Percentiles rank a stretch among this genome's conserved stretches.
These are phyloP conservation scores for Etheostoma nigrum DNA, from an alignment of 2,797 vertebrate species.

Conservation along the genomic window DNA sequence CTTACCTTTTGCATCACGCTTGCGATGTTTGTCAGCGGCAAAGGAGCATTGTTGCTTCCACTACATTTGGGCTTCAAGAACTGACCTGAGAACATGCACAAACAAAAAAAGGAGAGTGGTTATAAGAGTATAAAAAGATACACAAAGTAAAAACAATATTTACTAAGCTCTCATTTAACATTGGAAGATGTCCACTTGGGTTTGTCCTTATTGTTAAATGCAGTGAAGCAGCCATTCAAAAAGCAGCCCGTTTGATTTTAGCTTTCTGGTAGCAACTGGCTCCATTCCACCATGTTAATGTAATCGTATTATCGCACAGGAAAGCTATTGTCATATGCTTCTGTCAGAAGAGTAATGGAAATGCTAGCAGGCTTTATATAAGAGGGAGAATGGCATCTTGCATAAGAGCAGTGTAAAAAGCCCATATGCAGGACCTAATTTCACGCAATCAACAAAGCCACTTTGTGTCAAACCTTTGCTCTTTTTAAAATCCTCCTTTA, in stretches of 20 bases:
- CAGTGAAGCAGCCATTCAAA: conserved; percentile 31
- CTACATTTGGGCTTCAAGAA: background rate
- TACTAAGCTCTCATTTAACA: background rate
- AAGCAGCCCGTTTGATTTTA: conserved; percentile 47
- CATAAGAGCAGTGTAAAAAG: conserved; percentile 64
- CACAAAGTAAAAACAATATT: background rate
- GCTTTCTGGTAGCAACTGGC: conserved; percentile 53
- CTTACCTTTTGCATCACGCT: background rate
- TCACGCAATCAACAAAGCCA: conserved; percentile 82
- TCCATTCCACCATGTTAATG: conserved; percentile 66
- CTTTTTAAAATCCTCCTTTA: conserved; percentile 76
- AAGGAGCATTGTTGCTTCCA: background rate
- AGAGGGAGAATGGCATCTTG: conserved; percentile 59
- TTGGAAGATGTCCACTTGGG: conserved; percentile 12
- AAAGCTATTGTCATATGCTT: conserved; percentile 72
- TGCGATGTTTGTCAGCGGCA: background rate
- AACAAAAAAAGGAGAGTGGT: background rate
- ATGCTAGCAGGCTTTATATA: conserved; percentile 67
- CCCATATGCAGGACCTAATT: conserved; percentile 74
- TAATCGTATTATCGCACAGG: conserved; percentile 77
- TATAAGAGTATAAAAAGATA: background rate
- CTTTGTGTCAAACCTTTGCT: conserved; percentile 78
- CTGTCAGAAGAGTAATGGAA: conserved; percentile 73
- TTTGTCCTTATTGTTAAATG: conserved; percentile 39
- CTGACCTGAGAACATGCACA: background rate